These are phyloP conservation scores for Lampris incognitus DNA, from an alignment of 2,113 vertebrate species.

Conservation along the genomic window DNA sequence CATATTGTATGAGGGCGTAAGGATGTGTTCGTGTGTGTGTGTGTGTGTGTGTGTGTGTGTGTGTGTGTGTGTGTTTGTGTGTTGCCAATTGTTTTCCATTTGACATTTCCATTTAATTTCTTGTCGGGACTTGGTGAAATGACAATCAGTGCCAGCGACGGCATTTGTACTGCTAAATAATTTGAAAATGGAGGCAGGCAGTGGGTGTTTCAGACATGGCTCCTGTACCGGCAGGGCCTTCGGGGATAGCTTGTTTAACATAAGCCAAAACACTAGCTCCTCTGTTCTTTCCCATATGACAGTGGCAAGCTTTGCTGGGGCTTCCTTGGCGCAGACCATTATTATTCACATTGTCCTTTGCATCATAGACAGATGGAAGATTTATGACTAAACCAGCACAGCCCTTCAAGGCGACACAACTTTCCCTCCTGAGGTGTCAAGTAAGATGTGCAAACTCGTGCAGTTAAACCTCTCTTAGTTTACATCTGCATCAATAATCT, in stretches of 20 bases:
- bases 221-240: conserved; percentile 19
- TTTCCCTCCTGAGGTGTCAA: neutral
- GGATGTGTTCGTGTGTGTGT: conserved; percentile 13
- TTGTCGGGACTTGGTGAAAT: conserved; percentile 52
- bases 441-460: too few relatives aligned
- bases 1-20: conserved; percentile 69
- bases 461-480: conserved; percentile 20
- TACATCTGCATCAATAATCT: conserved; percentile 29
- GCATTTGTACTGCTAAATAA: conserved; percentile 59
- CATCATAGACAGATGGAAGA: conserved; percentile 11
- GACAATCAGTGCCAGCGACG: conserved; percentile 57
- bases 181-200: conserved; percentile 34
- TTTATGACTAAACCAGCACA: neutral
- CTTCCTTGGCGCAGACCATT: neutral
- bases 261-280: conserved; percentile 5
- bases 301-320: neutral
- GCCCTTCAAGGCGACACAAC: conserved; percentile 18
- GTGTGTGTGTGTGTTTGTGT: neutral
- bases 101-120: conserved; percentile 78
- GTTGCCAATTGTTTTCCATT: conserved; percentile 56
- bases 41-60: conserved; percentile 1
- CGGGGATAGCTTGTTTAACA: conserved; percentile 5
- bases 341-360: conserved; percentile 19
- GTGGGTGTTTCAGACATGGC: conserved; percentile 23
- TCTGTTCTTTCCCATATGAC: conserved; percentile 6